Conservation (phyloP, 1,140 invertebrate species). For the Meloidogyne exigua region DNA sequence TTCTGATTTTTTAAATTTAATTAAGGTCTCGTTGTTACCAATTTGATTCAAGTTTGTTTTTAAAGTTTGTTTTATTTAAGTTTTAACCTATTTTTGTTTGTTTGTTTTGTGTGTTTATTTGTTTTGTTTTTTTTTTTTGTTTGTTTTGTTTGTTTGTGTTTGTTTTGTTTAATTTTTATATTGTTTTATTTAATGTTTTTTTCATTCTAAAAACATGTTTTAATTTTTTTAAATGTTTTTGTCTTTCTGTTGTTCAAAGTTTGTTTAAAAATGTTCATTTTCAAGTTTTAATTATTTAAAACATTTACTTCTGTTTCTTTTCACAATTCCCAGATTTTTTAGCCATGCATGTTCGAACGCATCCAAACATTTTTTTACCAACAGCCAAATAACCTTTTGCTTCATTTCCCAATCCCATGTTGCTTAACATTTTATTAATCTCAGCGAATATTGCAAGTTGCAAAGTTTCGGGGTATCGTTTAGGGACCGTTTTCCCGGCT, state of each 20-base stretch:
- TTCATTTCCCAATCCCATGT: slow-evolving; percentile 30
- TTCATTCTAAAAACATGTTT: too few species aligned
- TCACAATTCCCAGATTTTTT: slow-evolving; percentile 43
- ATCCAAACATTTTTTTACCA: slow-evolving; percentile 48
- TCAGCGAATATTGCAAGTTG: slow-evolving; percentile 46
- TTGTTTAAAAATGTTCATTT: neutral
- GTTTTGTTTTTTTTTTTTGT: too few species aligned
- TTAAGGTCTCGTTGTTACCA: too few species aligned
- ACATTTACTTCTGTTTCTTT: slow-evolving; percentile 41
- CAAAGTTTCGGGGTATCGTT: slow-evolving; percentile 49
- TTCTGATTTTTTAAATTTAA: neutral
- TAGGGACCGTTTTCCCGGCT: slow-evolving; percentile 36
- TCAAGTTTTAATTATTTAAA: neutral
- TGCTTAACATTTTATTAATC: slow-evolving; percentile 42
- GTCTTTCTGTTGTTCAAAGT: neutral
- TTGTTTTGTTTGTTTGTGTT: too few species aligned
- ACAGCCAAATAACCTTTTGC: slow-evolving; percentile 36
- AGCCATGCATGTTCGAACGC: slow-evolving; percentile 38
- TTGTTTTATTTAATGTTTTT: too few species aligned
- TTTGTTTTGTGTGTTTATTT: too few species aligned
- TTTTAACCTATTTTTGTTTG: too few species aligned
- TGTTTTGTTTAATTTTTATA: too few species aligned
- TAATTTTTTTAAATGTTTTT: too few species aligned
- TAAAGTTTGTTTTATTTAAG: too few species aligned
- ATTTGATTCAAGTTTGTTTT: too few species aligned